phyloP scores from a whole-genome alignment of 2,888 invertebrate genomes.

The Oxyteleia sp. region DNA sequence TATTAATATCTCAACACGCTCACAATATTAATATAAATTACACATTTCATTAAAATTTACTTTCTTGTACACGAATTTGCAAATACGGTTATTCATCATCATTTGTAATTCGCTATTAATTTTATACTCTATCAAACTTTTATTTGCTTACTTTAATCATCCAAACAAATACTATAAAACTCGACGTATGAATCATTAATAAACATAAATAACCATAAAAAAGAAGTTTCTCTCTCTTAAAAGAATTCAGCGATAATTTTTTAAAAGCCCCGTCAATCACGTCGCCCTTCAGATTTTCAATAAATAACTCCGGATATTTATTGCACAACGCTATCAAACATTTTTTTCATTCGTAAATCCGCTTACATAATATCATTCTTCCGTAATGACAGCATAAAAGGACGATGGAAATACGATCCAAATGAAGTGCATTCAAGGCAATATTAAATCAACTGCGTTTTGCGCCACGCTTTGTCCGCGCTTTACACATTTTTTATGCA shows the following conservation, averaged over 20 bases:
- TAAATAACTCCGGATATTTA: conserved; percentile 7
- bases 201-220: neutral
- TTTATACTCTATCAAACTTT: too few species aligned
- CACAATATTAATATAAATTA: too few species aligned
- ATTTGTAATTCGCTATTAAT: too few species aligned
- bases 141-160: too few species aligned
- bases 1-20: too few species aligned
- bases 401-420: conserved; percentile 32
- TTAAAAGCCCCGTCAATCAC: neutral
- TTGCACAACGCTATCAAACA: neutral
- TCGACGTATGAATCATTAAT: neutral
- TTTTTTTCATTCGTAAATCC: neutral
- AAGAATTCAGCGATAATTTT: neutral
- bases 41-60: too few species aligned
- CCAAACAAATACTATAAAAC: too few species aligned
- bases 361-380: conserved; percentile 33
- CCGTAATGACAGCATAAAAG: conserved; percentile 42
- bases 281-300: conserved; percentile 1
- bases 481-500: too few species aligned
- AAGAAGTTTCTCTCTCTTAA: neutral
- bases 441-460: conserved; percentile 51
- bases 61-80: too few species aligned
- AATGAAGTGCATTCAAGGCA: conserved; percentile 46
- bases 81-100: too few species aligned
- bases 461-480: too few species aligned